Base-by-base conservation (phyloP, 2,113 vertebrate genomes). In the Micromys minutus region DNA sequence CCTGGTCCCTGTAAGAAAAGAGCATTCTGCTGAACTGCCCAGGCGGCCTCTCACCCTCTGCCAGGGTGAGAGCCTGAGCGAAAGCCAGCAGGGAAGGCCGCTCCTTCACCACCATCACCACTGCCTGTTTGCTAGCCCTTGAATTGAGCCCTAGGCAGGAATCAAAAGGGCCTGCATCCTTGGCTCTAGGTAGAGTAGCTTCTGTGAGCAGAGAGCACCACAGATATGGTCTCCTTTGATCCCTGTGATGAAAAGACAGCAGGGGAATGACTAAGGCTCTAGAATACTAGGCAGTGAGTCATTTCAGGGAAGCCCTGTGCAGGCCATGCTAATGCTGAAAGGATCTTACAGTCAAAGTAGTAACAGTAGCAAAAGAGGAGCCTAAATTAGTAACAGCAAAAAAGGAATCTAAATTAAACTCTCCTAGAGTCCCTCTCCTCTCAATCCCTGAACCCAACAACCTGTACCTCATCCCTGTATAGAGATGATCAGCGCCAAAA, bases 221-320 rank as follows among this genome's bases (percentile, higher is more conserved):
- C 50, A 89, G 67, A 52, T 86, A 36, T 45, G 55, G 22, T 50
- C 69, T 79, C 47, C 96, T 96, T 89, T 84, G 69, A 94, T 39
- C 42, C 74, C 42, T 36, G 63, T 36, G 12, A 26, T 94, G 83
- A 75, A 95, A 36, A 79, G 69, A 91, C n/a, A 79, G 69, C 45
- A 42, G 1, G 26, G 45, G 22, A 93, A 31, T 90, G 31, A 57
- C 83, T 55, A 9, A 12, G 80, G 36, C 47, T 42, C 87, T 34
- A 74, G 83, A 29, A 90, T 12, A 55, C 79, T 39, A 85, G 36
- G 63, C 63, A 96, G 79, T 36, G 21, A 96, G n/a, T 65, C 89
- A 39, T 72, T 26, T 74, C 52, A 31, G 52, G 57, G 47, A 61
- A 81, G 55, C 65, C 55, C 17, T 91, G 10, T 92, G 11, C 72